Conservation (phyloP, 30 jellyfish, hydroid and myxozoan species). For the Chrysaora quinquecirrha region DNA sequence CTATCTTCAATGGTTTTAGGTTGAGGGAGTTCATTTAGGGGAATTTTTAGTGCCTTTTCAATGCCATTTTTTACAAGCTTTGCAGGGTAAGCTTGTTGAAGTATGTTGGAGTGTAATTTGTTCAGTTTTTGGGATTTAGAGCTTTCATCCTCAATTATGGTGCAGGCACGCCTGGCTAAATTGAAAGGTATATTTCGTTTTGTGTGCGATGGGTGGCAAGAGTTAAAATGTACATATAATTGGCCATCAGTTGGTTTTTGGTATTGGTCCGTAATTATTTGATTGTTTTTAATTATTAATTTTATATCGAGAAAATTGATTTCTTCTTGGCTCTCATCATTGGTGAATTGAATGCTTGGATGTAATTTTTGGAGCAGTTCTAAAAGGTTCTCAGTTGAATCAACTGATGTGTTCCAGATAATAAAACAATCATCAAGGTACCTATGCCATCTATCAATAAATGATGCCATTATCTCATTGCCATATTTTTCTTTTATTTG, state of each 20-base stretch:
- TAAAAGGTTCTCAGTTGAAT: neutral
- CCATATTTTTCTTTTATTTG: conserved; percentile 3
- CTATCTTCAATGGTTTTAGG: neutral
- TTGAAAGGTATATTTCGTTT: conserved; percentile 24
- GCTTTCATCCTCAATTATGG: neutral
- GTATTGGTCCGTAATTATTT: conserved; percentile 8
- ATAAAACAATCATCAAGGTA: conserved; percentile 30
- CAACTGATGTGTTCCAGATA: neutral
- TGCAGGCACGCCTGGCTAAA: conserved; percentile 21
- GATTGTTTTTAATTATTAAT: neutral
- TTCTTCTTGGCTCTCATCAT: neutral
- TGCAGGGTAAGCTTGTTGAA: neutral
- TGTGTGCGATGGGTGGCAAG: conserved; percentile 20
- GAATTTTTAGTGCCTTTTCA: neutral
- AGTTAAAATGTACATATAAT: conserved; percentile 1
- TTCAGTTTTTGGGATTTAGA: neutral
- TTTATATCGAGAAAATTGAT: conserved; percentile 9
- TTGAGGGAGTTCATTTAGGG: neutral
- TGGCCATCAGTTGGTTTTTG: conserved; percentile 40
- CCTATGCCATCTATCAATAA: neutral
- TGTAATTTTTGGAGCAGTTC: neutral
- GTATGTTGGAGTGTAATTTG: neutral
- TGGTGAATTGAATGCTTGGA: neutral
- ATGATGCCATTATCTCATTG: neutral
- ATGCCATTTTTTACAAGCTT: neutral